Base-by-base conservation (phyloP, 2,113 vertebrate genomes). In the Charina bottae region DNA sequence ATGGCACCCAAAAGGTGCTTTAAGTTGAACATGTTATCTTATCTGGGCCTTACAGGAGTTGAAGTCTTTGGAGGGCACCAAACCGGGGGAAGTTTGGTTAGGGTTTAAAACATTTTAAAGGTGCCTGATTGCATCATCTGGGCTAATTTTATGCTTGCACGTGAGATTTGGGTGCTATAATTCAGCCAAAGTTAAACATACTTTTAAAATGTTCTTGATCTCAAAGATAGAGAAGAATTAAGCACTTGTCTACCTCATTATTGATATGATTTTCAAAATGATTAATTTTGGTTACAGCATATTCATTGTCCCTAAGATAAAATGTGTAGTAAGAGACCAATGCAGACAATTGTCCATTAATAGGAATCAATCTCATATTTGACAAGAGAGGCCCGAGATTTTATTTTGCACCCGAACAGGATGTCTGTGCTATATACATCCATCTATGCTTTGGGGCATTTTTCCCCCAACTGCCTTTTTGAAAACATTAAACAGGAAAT, bases 401-500 rank as follows among this genome's bases (percentile, higher is more conserved):
- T 93, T 93, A 91, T 91, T 94, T 93, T 91, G 89, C 89, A 88
- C 17, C 64, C 90, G 68, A 88, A 94, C 93, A 93, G 93, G 92
- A 91, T 97, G 95, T 96, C 94, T 88, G 93, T 92, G 93, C 95
- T 94, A 95, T 89, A 92, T 94, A 60, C 17, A 58, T 87, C 85
- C 95, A 96, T 94, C 96, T 96, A 96, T 10, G 89, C 54, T 94
- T 62, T 93, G 96, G 97, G 96, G 96, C 87, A 90, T 94, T 85
- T 96, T 93, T 6, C 2, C n/a, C 37, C 96, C 96, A 97, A 96
- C 95, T 96, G 95, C 93, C 28, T 96, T 94, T 96, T 95, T 94
- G 96, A 97, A 95, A 97, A 95, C 83, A 95, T 95, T 95, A 94
- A 94, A 95, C 97, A 98, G 98, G 98, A 99, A 98, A 97, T 97